Evolutionary conservation across 2,888 invertebrate species (phyloP), one percentile per base, ranked within the genome.

Genomic region (Chloroclystis v-ata): DNA sequence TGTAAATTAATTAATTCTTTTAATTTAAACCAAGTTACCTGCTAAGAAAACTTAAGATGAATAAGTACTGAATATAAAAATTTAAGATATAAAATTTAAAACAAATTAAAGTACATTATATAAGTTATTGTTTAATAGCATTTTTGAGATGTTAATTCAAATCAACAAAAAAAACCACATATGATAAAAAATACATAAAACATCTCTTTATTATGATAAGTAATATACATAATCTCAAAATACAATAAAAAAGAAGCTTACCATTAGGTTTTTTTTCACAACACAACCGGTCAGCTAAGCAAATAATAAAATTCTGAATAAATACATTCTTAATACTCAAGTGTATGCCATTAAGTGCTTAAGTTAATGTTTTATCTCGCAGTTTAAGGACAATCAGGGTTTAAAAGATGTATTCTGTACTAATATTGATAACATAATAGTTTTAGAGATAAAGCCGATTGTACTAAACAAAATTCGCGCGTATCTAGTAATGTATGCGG

Each of bases 301-400:
- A 41, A 47, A 37, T 35, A 20, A 11, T 35, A 37, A 37, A 48
- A 48, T 57, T n/a, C 35, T 14, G 20, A 42, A 16, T 33, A 32
- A 12, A 33, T 37, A 35, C 30, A 16, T 14, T 16, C 16, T 10
- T 10, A 10, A 16, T 32, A 13, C 7, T n/a, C 6, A 10, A 33
- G 10, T 20, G 35, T 24, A 11, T 7, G 20, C 0, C 16, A 10
- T 10, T 10, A 3, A 25, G 24, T 29, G 9, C 20, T 24, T 12
- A 13, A 32, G 52, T 56, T 60, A 48, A 14, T 7, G 12, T 40
- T 37, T 78, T 80, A 84, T 83, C 81, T 63, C 62, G 66, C 65
- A 74, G 83, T 85, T 83, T 82, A 77, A 61, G 69, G 68, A 73
- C 76, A 85, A 85, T 86, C 82, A 79, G 75, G 66, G 84, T 86